These are phyloP conservation scores for Corythoichthys intestinalis DNA, from an alignment of 2,113 vertebrate species.

Conservation along the genomic window DNA sequence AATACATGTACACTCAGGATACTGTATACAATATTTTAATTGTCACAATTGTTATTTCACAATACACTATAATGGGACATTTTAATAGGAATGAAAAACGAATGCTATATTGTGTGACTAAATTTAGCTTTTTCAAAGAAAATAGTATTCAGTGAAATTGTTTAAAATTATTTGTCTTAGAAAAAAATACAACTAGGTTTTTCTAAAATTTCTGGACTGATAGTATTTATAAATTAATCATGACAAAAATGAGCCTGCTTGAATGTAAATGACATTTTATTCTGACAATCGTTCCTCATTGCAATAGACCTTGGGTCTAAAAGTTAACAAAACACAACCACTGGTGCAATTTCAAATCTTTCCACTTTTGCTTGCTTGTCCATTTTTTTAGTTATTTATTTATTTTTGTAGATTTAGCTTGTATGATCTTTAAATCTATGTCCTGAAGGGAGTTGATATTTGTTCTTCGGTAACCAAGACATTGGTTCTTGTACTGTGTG, in stretches of 20 bases:
- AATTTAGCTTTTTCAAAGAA: background rate
- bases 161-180: too few relatives aligned
- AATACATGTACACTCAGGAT: too few relatives aligned
- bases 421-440: conserved; percentile 28
- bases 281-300: background rate
- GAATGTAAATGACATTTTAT: background rate
- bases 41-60: too few relatives aligned
- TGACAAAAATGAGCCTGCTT: background rate
- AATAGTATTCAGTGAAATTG: too few relatives aligned
- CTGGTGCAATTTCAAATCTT: conserved; percentile 12
- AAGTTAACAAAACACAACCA: background rate
- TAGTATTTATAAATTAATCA: background rate
- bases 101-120: background rate
- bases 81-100: too few relatives aligned
- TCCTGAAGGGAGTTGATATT: conserved; percentile 26
- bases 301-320: background rate
- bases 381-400: too few relatives aligned
- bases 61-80: too few relatives aligned
- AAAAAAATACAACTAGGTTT: background rate
- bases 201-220: background rate
- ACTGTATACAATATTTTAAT: too few relatives aligned
- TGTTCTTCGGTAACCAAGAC: conserved; percentile 39
- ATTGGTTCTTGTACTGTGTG: conserved; percentile 43
- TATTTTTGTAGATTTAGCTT: conserved; percentile 34
- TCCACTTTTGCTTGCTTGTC: too few relatives aligned